Conservation (phyloP, 2,113 vertebrate species). For the Bambusicola thoracicus region DNA sequence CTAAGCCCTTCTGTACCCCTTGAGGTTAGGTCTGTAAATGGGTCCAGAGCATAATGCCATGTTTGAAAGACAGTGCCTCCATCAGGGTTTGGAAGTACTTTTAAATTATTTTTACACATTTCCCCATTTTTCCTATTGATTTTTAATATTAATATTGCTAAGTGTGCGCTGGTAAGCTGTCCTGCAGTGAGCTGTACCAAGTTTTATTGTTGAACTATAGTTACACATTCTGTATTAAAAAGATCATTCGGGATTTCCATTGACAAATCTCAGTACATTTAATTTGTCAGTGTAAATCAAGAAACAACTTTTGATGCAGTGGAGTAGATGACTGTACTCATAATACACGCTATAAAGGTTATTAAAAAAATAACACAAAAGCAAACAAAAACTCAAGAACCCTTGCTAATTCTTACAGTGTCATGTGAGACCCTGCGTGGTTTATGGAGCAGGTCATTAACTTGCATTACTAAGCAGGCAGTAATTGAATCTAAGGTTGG, state of each 20-base stretch:
- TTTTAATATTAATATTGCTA: neutral
- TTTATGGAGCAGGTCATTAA: neutral
- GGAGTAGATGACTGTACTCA: neutral
- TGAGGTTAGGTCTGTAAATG: neutral
- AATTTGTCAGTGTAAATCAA: neutral
- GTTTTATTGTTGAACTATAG: neutral
- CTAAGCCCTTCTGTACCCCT: neutral
- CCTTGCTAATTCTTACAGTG: neutral
- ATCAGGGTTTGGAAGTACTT: neutral
- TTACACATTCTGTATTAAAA: neutral
- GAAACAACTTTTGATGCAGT: neutral
- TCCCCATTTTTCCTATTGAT: neutral
- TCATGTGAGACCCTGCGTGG: accelerated
- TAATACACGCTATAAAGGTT: neutral
- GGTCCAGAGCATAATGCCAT: neutral
- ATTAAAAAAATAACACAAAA: neutral
- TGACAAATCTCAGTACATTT: neutral
- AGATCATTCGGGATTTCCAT: neutral
- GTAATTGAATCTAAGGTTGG: no score
- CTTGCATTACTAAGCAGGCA: neutral
- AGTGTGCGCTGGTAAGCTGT: neutral
- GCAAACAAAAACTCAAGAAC: neutral
- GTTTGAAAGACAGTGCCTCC: neutral
- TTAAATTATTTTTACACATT: neutral
- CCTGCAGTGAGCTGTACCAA: neutral